These are phyloP conservation scores for Lepisosteus oculatus DNA, from an alignment of 2,113 vertebrate genomes.

Conservation along the genomic window DNA sequence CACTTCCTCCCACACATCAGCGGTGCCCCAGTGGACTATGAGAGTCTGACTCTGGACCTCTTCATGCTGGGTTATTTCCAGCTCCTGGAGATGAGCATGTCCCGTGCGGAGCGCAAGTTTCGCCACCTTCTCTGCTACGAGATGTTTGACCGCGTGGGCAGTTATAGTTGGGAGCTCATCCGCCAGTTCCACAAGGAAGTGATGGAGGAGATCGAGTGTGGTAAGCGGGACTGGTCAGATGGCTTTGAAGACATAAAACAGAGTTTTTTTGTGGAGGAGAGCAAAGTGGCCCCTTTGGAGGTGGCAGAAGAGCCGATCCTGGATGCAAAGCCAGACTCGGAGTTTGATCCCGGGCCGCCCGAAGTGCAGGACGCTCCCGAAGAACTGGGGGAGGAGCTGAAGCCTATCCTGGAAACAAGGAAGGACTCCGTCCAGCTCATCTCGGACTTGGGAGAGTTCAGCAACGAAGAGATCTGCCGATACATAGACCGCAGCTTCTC, in stretches of 20 bases:
- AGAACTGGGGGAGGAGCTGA: neutral
- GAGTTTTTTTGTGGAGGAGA: slow-evolving; percentile 76
- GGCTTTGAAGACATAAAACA: slow-evolving; percentile 87
- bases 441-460: slow-evolving; percentile 88
- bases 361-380: neutral
- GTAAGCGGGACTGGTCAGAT: slow-evolving; percentile 77
- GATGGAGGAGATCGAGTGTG: slow-evolving; percentile 79
- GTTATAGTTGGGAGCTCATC: slow-evolving; percentile 85
- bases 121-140: slow-evolving; percentile 94
- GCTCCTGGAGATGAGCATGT: slow-evolving; percentile 93
- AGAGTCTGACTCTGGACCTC: slow-evolving; percentile 87
- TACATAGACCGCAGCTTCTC: slow-evolving; percentile 96
- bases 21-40: slow-evolving; percentile 72
- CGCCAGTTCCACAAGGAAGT: slow-evolving; percentile 83
- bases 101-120: slow-evolving; percentile 84
- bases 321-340: neutral
- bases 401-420: neutral
- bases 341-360: neutral
- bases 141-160: slow-evolving; percentile 93
- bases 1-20: slow-evolving; percentile 86
- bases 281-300: slow-evolving; percentile 16
- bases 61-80: slow-evolving; percentile 99
- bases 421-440: slow-evolving; percentile 75
- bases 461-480: slow-evolving; percentile 87
- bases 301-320: slow-evolving; percentile 22